Percentiles rank a stretch among this genome's conserved stretches.
phyloP scores from a whole-genome alignment of 2,888 invertebrate genomes.

The Phyto melanocephala region DNA sequence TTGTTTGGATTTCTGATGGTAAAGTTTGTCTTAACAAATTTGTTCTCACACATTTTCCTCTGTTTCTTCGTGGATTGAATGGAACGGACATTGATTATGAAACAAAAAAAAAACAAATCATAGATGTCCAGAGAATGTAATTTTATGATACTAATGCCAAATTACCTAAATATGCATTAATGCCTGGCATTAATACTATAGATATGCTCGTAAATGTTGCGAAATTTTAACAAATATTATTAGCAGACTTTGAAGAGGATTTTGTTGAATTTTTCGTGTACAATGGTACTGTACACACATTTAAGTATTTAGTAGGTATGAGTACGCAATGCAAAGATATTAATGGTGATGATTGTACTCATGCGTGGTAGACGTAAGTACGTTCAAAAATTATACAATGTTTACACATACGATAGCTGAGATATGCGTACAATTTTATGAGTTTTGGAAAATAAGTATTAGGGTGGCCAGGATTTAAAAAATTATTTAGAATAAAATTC shows the following conservation, averaged over 20 bases:
- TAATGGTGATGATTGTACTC: conserved; percentile 11
- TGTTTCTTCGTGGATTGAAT: neutral
- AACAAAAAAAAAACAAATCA: neutral
- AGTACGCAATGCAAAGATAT: neutral
- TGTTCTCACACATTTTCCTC: conserved; percentile 35
- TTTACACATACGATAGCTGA: neutral
- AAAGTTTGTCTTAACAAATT: conserved; percentile 30
- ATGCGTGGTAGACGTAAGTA: conserved; percentile 38
- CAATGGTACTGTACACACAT: too few relatives aligned
- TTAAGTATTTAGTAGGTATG: neutral
- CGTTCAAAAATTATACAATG: neutral
- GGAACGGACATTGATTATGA: neutral
- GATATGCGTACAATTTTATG: conserved; percentile 20
- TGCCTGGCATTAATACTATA: conserved; percentile 29
- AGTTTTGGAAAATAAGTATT: neutral
- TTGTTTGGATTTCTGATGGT: neutral
- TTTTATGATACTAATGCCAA: conserved; percentile 57
- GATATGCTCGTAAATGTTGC: conserved; percentile 28
- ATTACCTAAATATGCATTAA: conserved; percentile 60
- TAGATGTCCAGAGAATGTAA: conserved; percentile 13
- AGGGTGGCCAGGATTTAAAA: conserved; percentile 23
- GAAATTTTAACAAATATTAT: neutral
- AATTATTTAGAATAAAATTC: too few relatives aligned
- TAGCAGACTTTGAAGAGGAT: conserved; percentile 13
- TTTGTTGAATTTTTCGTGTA: neutral